phyloP scores from a whole-genome alignment of 2,888 invertebrate genomes.

The Oligia latruncula region DNA sequence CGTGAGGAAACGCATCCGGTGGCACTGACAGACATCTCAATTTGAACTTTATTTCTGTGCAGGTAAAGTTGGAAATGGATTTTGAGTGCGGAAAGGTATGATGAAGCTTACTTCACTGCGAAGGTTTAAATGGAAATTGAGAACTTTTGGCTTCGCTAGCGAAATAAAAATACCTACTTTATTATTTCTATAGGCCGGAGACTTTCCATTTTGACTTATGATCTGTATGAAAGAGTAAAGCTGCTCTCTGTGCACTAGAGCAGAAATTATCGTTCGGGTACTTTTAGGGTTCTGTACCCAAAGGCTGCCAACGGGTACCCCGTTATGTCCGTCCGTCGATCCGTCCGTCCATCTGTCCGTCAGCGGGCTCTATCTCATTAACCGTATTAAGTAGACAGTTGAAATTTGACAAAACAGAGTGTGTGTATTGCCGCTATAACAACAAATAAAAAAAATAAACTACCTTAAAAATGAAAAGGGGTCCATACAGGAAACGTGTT shows the following conservation, averaged over 20 bases:
- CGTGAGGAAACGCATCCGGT: conserved; percentile 32
- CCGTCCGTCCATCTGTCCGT: too few relatives aligned
- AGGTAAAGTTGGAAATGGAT: background rate
- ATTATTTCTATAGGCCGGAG: background rate
- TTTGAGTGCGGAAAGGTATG: conserved; percentile 1
- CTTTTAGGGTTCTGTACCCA: background rate
- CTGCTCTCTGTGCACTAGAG: background rate
- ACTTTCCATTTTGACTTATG: conserved; percentile 10
- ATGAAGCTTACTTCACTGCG: conserved; percentile 8
- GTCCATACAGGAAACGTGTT: too few relatives aligned
- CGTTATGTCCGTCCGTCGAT: too few relatives aligned
- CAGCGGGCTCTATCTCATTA: too few relatives aligned
- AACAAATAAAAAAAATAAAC: too few relatives aligned
- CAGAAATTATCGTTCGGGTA: background rate
- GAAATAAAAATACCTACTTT: conserved; percentile 3
- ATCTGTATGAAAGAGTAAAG: background rate
- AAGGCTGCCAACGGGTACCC: too few relatives aligned
- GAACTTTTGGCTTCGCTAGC: background rate
- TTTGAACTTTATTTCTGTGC: conserved; percentile 10
- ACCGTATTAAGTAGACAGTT: too few relatives aligned
- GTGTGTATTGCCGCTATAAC: too few relatives aligned
- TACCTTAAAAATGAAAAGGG: too few relatives aligned
- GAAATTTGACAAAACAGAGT: too few relatives aligned
- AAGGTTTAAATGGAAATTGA: conserved; percentile 12
- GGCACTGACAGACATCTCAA: background rate